These are phyloP conservation scores for Cossypha dichroa DNA, from an alignment of 2,797 vertebrate genomes.

Conservation along the genomic window DNA sequence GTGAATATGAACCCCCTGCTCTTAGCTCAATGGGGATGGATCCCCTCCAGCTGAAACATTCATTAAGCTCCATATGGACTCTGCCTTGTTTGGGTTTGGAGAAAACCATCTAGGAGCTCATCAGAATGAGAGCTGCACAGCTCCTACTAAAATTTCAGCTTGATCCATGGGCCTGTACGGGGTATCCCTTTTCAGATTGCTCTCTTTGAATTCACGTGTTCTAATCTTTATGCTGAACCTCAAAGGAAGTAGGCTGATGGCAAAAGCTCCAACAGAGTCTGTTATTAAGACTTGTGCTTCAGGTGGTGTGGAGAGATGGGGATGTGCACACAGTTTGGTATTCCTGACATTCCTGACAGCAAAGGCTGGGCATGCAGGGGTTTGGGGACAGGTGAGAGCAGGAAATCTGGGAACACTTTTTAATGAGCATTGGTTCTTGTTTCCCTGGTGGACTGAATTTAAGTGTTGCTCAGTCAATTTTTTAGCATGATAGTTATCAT, in stretches of 20 bases:
- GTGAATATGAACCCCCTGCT: background rate
- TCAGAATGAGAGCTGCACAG: background rate
- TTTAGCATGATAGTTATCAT: background rate
- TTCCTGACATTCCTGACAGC: background rate
- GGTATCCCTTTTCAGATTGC: background rate
- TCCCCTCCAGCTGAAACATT: background rate
- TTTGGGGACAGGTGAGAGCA: background rate
- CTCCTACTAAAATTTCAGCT: background rate
- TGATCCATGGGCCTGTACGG: background rate
- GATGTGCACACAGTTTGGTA: background rate
- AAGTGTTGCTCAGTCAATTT: background rate
- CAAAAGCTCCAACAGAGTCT: background rate
- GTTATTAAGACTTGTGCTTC: background rate
- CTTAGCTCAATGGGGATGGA: background rate
- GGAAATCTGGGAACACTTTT: background rate
- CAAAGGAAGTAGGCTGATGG: background rate
- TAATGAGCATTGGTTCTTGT: fast-evolving
- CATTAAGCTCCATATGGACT: background rate
- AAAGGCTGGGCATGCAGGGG: background rate
- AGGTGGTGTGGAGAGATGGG: background rate
- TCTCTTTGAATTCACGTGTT: background rate
- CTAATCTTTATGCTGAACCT: background rate
- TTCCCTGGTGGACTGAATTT: background rate
- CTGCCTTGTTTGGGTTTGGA: background rate
- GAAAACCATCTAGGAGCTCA: background rate